Evolutionary conservation across 2,888 invertebrate species (phyloP), one percentile per base, ranked within the genome.

Genomic region (Gasteruption jaculator): DNA sequence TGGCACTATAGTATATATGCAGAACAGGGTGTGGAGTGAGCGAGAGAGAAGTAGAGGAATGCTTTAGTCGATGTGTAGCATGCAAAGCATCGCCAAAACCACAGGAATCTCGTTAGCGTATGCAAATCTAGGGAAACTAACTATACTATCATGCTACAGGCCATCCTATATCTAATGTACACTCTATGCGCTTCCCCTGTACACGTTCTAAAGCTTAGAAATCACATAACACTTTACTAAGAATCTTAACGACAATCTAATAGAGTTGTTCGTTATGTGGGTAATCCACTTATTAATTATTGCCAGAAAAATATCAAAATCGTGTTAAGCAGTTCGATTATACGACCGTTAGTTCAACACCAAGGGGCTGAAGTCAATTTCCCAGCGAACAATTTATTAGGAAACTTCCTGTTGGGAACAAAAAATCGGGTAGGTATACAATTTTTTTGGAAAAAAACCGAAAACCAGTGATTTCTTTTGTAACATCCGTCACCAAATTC

Each of bases 41-140:
- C 41, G 48, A 38, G 43, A 42, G 41, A 46, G 43, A 41, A 35
- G 42, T 46, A 45, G 43, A 43, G 24, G 39, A 27, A 45, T n/a
- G n/a, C n/a, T n/a, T n/a, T n/a, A n/a, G n/a, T n/a, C n/a, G n/a
- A n/a, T n/a, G n/a, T n/a, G n/a, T n/a, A 43, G 54, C 53, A 61
- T 62, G 60, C 57, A 55, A 60, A 57, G 60, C 62, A 61, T 63
- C 56, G 62, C 57, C 58, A 57, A 62, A 65, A 64, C 60, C 63
- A 46, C 61, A 54, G 57, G 58, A 64, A 65, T 60, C 65, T 67
- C 65, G 64, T 67, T 67, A 67, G 63, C 63, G 66, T 65, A 67
- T 67, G 66, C 63, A 67, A 66, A 67, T 67, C 60, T 54, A 49
- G 45, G 50, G 52, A 53, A 50, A 56, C 64, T 58, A 61, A 64